These are phyloP conservation scores for Cyprichromis sp. DNA, from an alignment of 2,113 vertebrate genomes.

Conservation along the genomic window DNA sequence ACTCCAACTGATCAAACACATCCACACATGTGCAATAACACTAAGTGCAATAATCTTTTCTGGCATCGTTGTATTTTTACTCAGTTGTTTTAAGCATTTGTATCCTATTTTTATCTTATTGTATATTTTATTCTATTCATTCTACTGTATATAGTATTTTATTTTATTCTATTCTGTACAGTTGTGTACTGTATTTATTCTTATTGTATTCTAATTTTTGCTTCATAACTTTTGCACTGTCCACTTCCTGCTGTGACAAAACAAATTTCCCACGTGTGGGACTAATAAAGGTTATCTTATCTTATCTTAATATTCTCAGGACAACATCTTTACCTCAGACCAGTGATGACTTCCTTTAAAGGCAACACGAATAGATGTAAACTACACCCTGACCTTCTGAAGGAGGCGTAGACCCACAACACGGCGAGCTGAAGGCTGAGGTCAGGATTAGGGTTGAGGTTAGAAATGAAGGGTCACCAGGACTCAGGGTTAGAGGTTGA, in stretches of 20 bases:
- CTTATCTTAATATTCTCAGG: neutral
- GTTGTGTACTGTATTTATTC: neutral
- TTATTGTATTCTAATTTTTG: neutral
- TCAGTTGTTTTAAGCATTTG: no score
- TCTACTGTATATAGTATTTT: no score
- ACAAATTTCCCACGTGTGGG: no score
- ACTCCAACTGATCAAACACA: no score
- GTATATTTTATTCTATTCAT: no score
- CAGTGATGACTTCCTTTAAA: neutral
- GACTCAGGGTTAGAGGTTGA: neutral
- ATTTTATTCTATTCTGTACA: no score
- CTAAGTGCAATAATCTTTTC: rapidly evolving
- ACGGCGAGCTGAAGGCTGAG: neutral
- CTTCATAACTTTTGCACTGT: no score
- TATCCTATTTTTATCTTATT: no score
- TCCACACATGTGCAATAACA: no score
- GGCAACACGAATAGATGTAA: neutral
- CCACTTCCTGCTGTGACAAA: no score
- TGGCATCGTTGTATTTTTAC: no score
- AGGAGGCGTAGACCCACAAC: neutral
- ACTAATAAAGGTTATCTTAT: neutral
- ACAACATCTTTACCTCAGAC: neutral
- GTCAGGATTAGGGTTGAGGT: neutral
- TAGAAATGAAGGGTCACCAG: neutral
- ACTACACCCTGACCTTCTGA: neutral